Evolutionary conservation across 2,113 vertebrate genomes (phyloP).

Genomic region (Pelodiscus sinensis): DNA sequence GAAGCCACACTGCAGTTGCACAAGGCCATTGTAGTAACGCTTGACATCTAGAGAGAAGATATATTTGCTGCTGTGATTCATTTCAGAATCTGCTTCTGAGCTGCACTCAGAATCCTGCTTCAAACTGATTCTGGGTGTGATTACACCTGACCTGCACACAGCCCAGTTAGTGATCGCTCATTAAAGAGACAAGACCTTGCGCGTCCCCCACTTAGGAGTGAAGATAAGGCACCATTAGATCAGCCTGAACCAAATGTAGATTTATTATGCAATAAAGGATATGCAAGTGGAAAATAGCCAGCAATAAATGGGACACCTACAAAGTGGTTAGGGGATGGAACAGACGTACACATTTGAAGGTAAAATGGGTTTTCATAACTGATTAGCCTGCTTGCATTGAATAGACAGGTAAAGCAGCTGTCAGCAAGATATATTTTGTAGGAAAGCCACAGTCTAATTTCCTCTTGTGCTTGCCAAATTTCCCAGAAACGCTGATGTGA

Average conservation of each 20-base stretch:
- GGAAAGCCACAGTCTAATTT: slow-evolving; percentile 56
- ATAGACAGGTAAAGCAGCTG: slow-evolving; percentile 48
- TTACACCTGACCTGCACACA: background rate
- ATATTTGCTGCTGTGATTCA: background rate
- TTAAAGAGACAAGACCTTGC: background rate
- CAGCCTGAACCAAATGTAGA: background rate
- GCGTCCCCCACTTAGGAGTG: fast-evolving
- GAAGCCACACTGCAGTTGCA: background rate
- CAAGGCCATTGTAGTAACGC: background rate
- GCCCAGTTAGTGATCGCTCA: background rate
- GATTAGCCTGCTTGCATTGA: slow-evolving; percentile 22
- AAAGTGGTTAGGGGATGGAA: slow-evolving; percentile 25
- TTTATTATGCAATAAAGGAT: background rate
- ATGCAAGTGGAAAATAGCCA: background rate
- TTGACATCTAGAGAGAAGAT: background rate
- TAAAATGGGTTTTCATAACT: background rate
- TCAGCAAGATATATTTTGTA: slow-evolving; percentile 53
- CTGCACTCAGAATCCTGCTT: background rate
- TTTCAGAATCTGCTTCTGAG: background rate
- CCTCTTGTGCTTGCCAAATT: slow-evolving; percentile 48
- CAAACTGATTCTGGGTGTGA: background rate
- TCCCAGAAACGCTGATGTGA: slow-evolving; percentile 47
- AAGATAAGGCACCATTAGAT: background rate
- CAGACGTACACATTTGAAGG: background rate
- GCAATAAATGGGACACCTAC: background rate